Evolutionary conservation across 2,888 invertebrate genomes (phyloP).

Genomic region (Drosophila phalerata): DNA sequence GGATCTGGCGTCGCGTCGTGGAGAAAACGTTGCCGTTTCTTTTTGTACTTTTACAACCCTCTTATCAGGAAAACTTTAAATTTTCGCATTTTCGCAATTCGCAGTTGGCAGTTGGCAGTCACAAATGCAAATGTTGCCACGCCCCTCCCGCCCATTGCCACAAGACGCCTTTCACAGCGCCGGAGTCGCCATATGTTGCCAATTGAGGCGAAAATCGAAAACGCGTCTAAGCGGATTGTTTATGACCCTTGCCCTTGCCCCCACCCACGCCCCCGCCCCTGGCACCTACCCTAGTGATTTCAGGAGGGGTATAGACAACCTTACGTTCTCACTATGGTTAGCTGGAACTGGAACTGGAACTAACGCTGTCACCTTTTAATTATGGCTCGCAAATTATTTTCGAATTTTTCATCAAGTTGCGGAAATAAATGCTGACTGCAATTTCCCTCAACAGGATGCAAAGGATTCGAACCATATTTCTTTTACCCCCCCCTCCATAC

Average conservation of each 20-base stretch:
- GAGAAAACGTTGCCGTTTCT: slow-evolving; percentile 73
- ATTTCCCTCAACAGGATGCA: slow-evolving; percentile 74
- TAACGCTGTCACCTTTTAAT: slow-evolving; percentile 70
- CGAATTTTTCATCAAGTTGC: slow-evolving; percentile 78
- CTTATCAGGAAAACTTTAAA: slow-evolving; percentile 77
- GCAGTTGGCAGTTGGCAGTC: slow-evolving; percentile 69
- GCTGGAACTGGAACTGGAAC: not conserved
- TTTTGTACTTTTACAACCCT: slow-evolving; percentile 75
- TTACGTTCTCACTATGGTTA: slow-evolving; percentile 25
- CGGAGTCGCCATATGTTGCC: slow-evolving; percentile 72
- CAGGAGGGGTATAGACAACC: not conserved
- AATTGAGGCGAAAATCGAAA: slow-evolving; percentile 80
- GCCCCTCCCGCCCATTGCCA: slow-evolving; percentile 24
- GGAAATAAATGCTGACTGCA: slow-evolving; percentile 79
- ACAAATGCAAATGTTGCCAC: slow-evolving; percentile 74
- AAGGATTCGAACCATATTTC: slow-evolving; percentile 77
- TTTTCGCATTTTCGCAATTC: slow-evolving; percentile 79
- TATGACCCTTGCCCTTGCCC: slow-evolving; percentile 56
- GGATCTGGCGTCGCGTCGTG: slow-evolving; percentile 30
- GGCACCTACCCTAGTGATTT: not conserved
- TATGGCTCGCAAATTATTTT: slow-evolving; percentile 79
- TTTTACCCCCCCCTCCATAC: slow-evolving; percentile 10
- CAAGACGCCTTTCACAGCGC: slow-evolving; percentile 20
- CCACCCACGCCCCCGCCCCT: not conserved
- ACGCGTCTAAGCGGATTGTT: slow-evolving; percentile 76